Base-by-base conservation (phyloP, 2,888 invertebrate species). In the Drosophila trichaetosa region DNA sequence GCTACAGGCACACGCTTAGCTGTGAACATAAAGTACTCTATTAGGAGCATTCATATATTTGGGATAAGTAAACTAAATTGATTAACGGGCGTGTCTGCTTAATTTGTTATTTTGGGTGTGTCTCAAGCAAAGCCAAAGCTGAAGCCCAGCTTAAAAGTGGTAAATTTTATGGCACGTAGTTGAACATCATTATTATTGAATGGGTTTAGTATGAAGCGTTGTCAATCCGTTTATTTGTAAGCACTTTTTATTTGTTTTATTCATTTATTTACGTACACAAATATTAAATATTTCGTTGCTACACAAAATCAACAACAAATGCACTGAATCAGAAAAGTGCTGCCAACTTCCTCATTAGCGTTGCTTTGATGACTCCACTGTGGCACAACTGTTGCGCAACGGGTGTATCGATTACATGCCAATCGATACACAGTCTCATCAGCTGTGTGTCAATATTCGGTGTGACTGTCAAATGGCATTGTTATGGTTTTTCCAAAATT, bases 51-150 rank as follows among this genome's bases (percentile, higher is more conserved):
- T 57, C 21, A 49, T 21, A 31, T 1, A 46, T 24, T 31, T 58
- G 33, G 16, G 10, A 58, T 46, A 21, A 46, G 16, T 16, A 46
- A 24, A 46, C 46, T 24, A 27, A 11, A 24, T 53, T 48, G 42
- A 13, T 18, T 27, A 36, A 64, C 71, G 84, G 87, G 87, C 81
- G 85, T 87, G 87, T 85, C 83, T 73, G 57, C 36, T 73, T 76
- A 83, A 83, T 87, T 84, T 81, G 73, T 77, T 77, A 68, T 79
- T 86, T 86, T 87, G 85, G 85, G 85, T 84, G 85, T 83, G 85
- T 83, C 80, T 83, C 80, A 63, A 54, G n/a, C 34, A 24, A 8
- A 16, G 29, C 6, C 36, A 13, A 42, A 57, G 11, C 31, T 48
- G 31, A 83, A 83, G 74, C 70, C 61, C n/a, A 75, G 79, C 84